These are phyloP conservation scores for Scotopteryx bipunctaria DNA, from an alignment of 2,888 invertebrate species.

Conservation along the genomic window DNA sequence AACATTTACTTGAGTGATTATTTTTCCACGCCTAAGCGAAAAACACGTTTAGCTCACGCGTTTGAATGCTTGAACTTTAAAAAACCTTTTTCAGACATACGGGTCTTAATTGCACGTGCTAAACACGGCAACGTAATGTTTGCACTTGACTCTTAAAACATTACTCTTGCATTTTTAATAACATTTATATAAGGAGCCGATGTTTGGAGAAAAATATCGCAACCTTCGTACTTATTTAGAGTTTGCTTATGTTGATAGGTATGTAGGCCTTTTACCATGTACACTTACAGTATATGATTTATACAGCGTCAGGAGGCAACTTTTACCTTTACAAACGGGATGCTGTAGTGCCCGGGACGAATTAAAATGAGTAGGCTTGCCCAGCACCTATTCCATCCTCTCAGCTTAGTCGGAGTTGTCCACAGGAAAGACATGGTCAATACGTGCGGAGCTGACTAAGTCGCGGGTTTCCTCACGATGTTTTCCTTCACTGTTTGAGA, in stretches of 20 bases:
- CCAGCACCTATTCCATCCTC: no score
- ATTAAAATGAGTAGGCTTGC: no score
- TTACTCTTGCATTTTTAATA: slow-evolving; percentile 72
- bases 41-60: slow-evolving; percentile 32
- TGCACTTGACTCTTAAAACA: slow-evolving; percentile 65
- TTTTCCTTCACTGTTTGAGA: no score
- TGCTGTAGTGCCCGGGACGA: no score
- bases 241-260: not conserved
- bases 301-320: no score
- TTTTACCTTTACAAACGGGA: no score
- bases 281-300: no score
- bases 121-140: slow-evolving; percentile 48
- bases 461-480: no score
- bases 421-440: no score
- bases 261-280: no score
- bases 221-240: not conserved
- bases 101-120: slow-evolving; percentile 64
- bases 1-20: slow-evolving; percentile 40
- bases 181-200: slow-evolving; percentile 60
- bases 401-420: no score
- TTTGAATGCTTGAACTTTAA: slow-evolving; percentile 46
- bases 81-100: slow-evolving; percentile 48
- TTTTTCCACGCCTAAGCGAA: slow-evolving; percentile 41
- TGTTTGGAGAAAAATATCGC: slow-evolving; percentile 1
- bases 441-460: no score